phyloP scores from a whole-genome alignment of 2,888 invertebrate genomes.

The Cepaea hortensis region DNA sequence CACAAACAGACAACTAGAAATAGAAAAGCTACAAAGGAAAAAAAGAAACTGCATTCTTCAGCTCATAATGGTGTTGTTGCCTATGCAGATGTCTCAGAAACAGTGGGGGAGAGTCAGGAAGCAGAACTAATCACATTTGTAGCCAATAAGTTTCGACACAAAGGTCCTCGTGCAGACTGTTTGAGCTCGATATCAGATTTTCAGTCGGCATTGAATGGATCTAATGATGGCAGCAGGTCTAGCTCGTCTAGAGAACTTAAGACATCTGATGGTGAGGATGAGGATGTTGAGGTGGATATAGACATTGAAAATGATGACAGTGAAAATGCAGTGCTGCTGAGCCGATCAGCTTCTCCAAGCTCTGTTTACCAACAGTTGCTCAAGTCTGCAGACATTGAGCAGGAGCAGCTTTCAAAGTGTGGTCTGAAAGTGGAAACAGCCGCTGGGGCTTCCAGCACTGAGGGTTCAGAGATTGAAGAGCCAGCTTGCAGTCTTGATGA shows the following conservation, averaged over 20 bases:
- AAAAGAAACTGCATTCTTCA: neutral
- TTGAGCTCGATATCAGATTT: slow-evolving; percentile 18
- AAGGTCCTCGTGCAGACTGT: slow-evolving; percentile 11
- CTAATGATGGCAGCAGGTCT: slow-evolving; percentile 30
- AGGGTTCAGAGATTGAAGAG: neutral
- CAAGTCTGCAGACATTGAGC: slow-evolving; percentile 46
- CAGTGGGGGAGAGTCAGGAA: slow-evolving; percentile 23
- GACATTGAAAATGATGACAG: slow-evolving; percentile 68
- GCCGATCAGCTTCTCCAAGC: slow-evolving; percentile 68
- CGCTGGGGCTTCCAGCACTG: slow-evolving; percentile 17
- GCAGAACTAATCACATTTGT: slow-evolving; percentile 43
- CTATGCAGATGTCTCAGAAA: slow-evolving; percentile 44
- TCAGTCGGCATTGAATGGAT: neutral
- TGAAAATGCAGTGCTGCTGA: slow-evolving; percentile 60
- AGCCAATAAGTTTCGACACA: slow-evolving; percentile 18
- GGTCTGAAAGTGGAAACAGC: neutral
- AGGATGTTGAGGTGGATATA: slow-evolving; percentile 68
- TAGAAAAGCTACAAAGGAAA: slow-evolving; percentile 11
- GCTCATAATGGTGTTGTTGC: slow-evolving; percentile 24
- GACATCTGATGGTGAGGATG: slow-evolving; percentile 47
- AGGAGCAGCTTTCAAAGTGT: neutral
- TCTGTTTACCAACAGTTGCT: slow-evolving; percentile 68
- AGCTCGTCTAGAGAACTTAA: slow-evolving; percentile 24
- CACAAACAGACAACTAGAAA: slow-evolving; percentile 1
- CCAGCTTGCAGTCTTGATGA: neutral